phyloP scores from a whole-genome alignment of 2,113 vertebrate species.

The Microtus montanus region DNA sequence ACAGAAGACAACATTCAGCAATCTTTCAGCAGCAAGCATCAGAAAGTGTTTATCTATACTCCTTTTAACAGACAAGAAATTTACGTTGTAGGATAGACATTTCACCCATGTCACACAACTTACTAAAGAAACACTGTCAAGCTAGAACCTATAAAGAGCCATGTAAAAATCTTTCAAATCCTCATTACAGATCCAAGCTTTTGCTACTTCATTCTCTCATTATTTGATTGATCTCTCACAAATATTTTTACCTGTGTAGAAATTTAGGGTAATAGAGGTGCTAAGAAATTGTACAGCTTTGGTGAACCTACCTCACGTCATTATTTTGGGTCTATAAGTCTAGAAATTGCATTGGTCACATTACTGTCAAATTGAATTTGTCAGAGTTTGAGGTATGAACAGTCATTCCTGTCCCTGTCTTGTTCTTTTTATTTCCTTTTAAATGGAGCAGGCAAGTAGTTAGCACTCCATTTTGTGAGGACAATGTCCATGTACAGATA shows the following conservation, averaged over 20 bases:
- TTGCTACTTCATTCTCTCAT: neutral
- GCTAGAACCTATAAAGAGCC: neutral
- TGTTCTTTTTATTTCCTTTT: neutral
- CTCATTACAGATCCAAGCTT: neutral
- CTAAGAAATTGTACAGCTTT: neutral
- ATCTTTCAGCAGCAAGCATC: neutral
- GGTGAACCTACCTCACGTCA: neutral
- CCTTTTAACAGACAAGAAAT: neutral
- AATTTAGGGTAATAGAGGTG: neutral
- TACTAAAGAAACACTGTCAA: neutral
- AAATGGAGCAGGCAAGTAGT: conserved; percentile 20
- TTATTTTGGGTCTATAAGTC: neutral
- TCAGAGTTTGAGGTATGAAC: neutral
- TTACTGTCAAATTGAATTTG: neutral
- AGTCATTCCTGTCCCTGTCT: neutral
- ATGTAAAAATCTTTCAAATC: neutral
- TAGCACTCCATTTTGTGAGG: conserved; percentile 45
- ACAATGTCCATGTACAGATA: neutral
- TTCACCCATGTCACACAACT: neutral
- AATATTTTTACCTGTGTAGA: neutral
- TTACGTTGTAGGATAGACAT: neutral
- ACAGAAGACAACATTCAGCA: neutral
- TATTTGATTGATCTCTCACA: conserved; percentile 25
- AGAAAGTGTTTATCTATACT: neutral
- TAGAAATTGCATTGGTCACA: neutral